Evolutionary conservation across 2,888 invertebrate species (phyloP), one percentile per base, ranked within the genome.

Genomic region (Villa cingulata): DNA sequence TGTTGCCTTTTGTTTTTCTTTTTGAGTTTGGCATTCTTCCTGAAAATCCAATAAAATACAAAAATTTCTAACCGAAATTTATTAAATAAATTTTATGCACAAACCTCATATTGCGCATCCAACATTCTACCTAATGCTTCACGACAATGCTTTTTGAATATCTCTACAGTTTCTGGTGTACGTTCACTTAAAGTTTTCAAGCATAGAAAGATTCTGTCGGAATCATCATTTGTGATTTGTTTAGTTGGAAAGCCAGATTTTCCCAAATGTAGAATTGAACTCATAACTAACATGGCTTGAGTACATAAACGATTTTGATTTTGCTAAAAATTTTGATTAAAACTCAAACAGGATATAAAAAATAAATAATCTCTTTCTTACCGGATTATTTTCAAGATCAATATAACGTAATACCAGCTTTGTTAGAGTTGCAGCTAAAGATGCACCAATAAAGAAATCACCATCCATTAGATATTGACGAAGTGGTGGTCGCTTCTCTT

Each of bases 401-500:
- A 74, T 70, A 60, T 77, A 86, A 48, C 83, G 73, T 43, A 97
- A 75, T 1, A 91, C 86, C 58, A 98, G 71, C 72, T 97, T 97
- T 37, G 89, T 83, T 45, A 98, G 74, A 29, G 91, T 88, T 2
- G 94, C 88, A 39, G 91, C 87, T 18, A 97, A 72, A 38, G 92
- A 83, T 15, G 96, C 92, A 2, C 87, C 94, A 51, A 96, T 86
- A 71, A 95, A 98, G 70, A 94, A 94, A 62, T 98, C 94, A 2
- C 96, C 96, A 55, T 87, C 85, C 74, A 91, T 81, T 60, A 98
- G 75, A 62, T 92, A 94, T 56, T 85, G 81, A 36, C 91, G 78
- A 48, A 96, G 70, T 9, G 87, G 81, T 16, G 90, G 90, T 44
- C 86, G 73, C 55, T 80, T 77, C 58, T 81, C 83, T 50, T 81